A percentile compares a stretch with the other conserved stretches of the same genome.
Evolutionary conservation across 2,113 vertebrate genomes (phyloP).

Genomic region (Procavia capensis): DNA sequence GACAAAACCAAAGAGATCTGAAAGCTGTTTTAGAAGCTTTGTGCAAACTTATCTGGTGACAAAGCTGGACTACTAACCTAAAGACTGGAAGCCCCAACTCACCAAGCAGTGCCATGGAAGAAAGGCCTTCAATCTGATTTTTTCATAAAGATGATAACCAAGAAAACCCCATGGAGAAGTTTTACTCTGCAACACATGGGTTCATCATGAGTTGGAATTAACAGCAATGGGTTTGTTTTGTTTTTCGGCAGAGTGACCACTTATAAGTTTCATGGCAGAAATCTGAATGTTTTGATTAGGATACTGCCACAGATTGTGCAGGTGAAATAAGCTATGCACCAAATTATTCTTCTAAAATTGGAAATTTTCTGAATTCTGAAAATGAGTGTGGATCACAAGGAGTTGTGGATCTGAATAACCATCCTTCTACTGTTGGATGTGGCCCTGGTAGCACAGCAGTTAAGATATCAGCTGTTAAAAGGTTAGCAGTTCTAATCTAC

Average conservation of each 20-base stretch:
- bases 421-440: neutral
- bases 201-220: neutral
- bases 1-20: neutral
- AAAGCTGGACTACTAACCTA: neutral
- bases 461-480: no score
- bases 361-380: neutral
- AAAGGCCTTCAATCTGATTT: neutral
- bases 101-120: neutral
- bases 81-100: neutral
- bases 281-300: neutral
- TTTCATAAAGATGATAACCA: neutral
- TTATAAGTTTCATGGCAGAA: conserved; percentile 1
- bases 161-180: neutral
- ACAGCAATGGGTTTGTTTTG: neutral
- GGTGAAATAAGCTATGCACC: neutral
- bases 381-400: neutral
- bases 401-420: neutral
- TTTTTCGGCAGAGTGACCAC: neutral
- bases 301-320: neutral
- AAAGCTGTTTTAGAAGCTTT: conserved; percentile 28
- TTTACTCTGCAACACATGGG: neutral
- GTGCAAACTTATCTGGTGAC: neutral
- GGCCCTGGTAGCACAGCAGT: no score
- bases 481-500: no score
- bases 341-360: neutral